Base-by-base conservation (phyloP, 1,140 invertebrate species). In the Sycobia sp. region DNA sequence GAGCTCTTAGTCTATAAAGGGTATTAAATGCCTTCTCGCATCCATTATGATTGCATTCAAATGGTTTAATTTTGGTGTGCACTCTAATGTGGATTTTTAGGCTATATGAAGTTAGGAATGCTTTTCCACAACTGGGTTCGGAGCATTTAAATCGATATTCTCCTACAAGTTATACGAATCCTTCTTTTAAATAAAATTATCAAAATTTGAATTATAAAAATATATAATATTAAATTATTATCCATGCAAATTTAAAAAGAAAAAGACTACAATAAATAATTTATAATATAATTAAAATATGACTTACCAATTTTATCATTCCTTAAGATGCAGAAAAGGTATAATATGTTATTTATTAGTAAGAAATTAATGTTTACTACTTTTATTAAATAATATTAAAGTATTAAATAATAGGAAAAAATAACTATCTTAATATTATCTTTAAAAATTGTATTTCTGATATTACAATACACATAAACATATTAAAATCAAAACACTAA, bases 21-120 rank as follows among this genome's bases (percentile, higher is more conserved):
- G 95, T 98, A 78, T 95, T 97, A 81, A 97, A 97, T 49, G 94
- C 91, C 82, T 96, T 96, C 72, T 91, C 88, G 84, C 96, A 98
- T 47, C 85, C 88, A 62, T 84, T 84, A 64, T 90, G 86, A 54
- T 84, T 85, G 73, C 91, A 92, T 73, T 90, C 88, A 77, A 94
- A 96, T 11, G 92, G 92, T 85, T 95, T 96, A 49, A 95, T 89
- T 84, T 97, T 96, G 0, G 95, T 97, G 81, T 98, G 96, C 55
- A 97, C 94, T 69, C 95, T 84, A 59, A 95, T 88, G 80, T 97
- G 96, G 69, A 97, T 95, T 84, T 96, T 96, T 59, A 97, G 82
- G 81, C 93, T 95, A 83, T 97, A 97, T 32, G 91, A 97, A 11
- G 95, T 97, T 22, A 97, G 84, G 83, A 97, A 98, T 51, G 92